Percentiles rank a stretch among this genome's conserved stretches.
phyloP scores from a whole-genome alignment of 2,888 invertebrate genomes.

The Dusona sp. region DNA sequence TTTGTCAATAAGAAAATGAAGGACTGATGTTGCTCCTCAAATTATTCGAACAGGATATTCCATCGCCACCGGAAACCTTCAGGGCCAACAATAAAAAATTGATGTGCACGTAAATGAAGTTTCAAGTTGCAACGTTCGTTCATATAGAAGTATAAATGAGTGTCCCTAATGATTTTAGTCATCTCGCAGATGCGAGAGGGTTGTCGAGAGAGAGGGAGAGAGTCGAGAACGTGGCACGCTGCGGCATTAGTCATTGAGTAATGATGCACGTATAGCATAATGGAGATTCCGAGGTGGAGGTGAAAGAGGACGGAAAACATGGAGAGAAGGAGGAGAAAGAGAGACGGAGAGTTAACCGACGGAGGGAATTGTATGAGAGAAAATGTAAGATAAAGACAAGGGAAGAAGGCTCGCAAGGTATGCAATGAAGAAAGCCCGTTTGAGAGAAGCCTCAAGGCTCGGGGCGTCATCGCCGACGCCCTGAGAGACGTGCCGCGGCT shows the following conservation, averaged over 20 bases:
- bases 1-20: neutral
- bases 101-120: slow-evolving; percentile 22
- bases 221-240: slow-evolving; percentile 18
- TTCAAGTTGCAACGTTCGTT: slow-evolving; percentile 14
- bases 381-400: slow-evolving; percentile 53
- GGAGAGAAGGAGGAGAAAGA: slow-evolving; percentile 40
- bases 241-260: slow-evolving; percentile 75
- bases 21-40: neutral
- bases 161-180: slow-evolving; percentile 79
- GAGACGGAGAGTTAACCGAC: slow-evolving; percentile 48
- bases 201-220: neutral
- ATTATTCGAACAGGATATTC: slow-evolving; percentile 39
- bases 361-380: slow-evolving; percentile 59
- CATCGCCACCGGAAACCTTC: slow-evolving; percentile 53
- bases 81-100: slow-evolving; percentile 14
- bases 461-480: slow-evolving; percentile 63
- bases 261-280: slow-evolving; percentile 79
- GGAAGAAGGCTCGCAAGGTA: slow-evolving; percentile 57
- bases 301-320: slow-evolving; percentile 57
- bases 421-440: slow-evolving; percentile 58
- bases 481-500: slow-evolving; percentile 56
- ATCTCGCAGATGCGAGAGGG: slow-evolving; percentile 58
- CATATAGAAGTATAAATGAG: slow-evolving; percentile 74
- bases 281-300: slow-evolving; percentile 66
- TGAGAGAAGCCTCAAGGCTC: slow-evolving; percentile 51